Base-by-base conservation (phyloP, 2,888 invertebrate species). In the Elysia crispata region DNA sequence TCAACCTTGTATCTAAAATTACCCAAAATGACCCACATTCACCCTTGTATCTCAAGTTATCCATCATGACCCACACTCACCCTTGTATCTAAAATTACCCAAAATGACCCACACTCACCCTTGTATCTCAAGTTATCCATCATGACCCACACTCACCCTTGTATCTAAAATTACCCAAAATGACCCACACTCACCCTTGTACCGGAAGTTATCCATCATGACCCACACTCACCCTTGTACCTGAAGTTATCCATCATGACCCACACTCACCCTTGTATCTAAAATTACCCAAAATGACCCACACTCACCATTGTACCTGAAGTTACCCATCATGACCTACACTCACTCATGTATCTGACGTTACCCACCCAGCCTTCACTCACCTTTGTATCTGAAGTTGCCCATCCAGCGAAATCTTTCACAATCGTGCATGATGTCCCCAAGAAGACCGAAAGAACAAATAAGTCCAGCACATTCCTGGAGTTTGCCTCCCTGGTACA, bases 321-420 rank as follows among this genome's bases (percentile, higher is more conserved):
- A 13, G 15, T n/a, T n/a, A n/a, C n/a, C n/a, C n/a, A 54, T 23
- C 20, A 15, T 13, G 18, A 69, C 28, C 25, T 31, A 69, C 8
- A 1, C 67, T 28, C 30, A 30, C 28, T 6, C 28, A 6, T 28
- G 28, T 28, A 30, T 15, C 6, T 18, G 8, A 8, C 13, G 28
- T 28, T 13, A 50, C 25, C 1, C 74, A 57, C 5, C 20, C 23
- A n/a, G 23, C 5, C 60, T 15, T 33, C 20, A n/a, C n/a, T n/a
- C n/a, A n/a, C n/a, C n/a, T n/a, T n/a, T n/a, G n/a, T 23, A 89
- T 81, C 90, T 79, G 5, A 84, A 82, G 0, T 86, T 85, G 0
- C 90, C 90, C 85, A 90, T 85, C 88, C 88, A 88, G 49, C 89
- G 73, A 82, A 85, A 85, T 64, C 86, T 86, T 73, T 90, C 89